These are phyloP conservation scores for Hirtodrosophila histrioides DNA, from an alignment of 2,888 invertebrate genomes.

Conservation along the genomic window DNA sequence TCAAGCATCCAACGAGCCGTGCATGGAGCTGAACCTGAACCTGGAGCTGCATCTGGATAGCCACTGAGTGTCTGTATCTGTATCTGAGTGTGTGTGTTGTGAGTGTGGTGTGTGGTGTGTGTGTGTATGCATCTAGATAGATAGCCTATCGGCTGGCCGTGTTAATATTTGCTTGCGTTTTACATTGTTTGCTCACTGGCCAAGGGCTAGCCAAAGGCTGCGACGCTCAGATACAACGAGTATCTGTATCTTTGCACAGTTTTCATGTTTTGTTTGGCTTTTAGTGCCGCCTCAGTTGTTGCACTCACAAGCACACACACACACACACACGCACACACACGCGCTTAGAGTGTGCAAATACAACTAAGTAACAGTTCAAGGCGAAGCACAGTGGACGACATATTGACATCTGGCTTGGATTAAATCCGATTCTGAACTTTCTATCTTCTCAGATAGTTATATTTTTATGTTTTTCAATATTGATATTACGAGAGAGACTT, in stretches of 20 bases:
- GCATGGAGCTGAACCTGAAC: slow-evolving; percentile 46
- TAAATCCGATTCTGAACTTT: too few species aligned
- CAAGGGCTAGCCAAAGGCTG: slow-evolving; percentile 34
- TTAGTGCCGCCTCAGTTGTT: slow-evolving; percentile 70
- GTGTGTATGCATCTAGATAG: slow-evolving; percentile 35
- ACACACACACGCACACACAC: slow-evolving; percentile 9
- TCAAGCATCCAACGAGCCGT: slow-evolving; percentile 72
- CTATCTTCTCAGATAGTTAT: too few species aligned
- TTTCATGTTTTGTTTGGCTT: slow-evolving; percentile 75
- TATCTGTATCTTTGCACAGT: slow-evolving; percentile 59
- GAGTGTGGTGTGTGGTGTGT: slow-evolving; percentile 12
- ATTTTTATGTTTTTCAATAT: too few species aligned
- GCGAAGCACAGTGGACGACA: slow-evolving; percentile 2
- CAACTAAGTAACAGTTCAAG: slow-evolving; percentile 51
- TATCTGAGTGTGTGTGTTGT: slow-evolving; percentile 2
- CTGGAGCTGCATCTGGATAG: slow-evolving; percentile 20
- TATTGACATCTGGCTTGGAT: too few species aligned
- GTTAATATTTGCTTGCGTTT: slow-evolving; percentile 78
- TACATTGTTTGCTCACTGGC: slow-evolving; percentile 72
- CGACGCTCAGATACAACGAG: slow-evolving; percentile 5
- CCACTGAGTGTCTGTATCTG: slow-evolving; percentile 1
- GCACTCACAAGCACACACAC: slow-evolving; percentile 13
- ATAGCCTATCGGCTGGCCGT: slow-evolving; percentile 62
- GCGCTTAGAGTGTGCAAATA: slow-evolving; percentile 30
- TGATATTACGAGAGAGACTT: too few species aligned